Evolutionary conservation across 2,113 vertebrate species (phyloP), one percentile per base, ranked within the genome.

Genomic region (Caranx melampygus): DNA sequence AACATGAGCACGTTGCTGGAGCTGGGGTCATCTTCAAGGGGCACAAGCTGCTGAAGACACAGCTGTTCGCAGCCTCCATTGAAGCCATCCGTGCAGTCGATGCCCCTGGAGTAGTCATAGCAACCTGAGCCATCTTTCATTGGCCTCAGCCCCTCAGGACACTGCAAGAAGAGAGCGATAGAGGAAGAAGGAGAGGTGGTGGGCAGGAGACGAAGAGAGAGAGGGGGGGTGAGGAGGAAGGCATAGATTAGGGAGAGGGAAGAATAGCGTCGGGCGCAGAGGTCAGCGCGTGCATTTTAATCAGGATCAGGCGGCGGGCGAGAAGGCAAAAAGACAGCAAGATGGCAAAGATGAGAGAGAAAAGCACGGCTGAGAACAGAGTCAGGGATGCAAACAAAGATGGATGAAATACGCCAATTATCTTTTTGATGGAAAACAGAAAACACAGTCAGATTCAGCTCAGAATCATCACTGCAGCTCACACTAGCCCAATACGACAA

Each of bases 121-220:
- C 98, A 99, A 77, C 98, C 98, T 0, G 97, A 97, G 71, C 96
- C 97, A 0, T 99, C 98, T 92, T 99, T 99, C 98, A 99, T 99
- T 62, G 98, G 98, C 74, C 94, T 95, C 89, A 99, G 94, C 52
- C 97, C 98, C 87, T 95, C 96, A 0, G 98, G 98, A 88, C 98
- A 99, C 98, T 99, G 92, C 78, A 35, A 0, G 59, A 51, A 72
- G 82, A 74, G 64, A 58, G 57, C 68, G 37, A 20, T 21, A 55
- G 62, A 66, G 69, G 64, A 55, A 26, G 73, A 59, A 58, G 60
- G 62, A 63, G 61, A 83, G 34, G 63, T 37, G 79, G 70, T 66
- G 57, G 67, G 67, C 59, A 70, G 73, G 49, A 78, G 55, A 51
- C 18, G 63, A 10, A 3, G 59, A 75, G 21, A 63, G 81, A 45